These are phyloP conservation scores for Prolemur simus DNA, from an alignment of 2,113 vertebrate species.

Conservation along the genomic window DNA sequence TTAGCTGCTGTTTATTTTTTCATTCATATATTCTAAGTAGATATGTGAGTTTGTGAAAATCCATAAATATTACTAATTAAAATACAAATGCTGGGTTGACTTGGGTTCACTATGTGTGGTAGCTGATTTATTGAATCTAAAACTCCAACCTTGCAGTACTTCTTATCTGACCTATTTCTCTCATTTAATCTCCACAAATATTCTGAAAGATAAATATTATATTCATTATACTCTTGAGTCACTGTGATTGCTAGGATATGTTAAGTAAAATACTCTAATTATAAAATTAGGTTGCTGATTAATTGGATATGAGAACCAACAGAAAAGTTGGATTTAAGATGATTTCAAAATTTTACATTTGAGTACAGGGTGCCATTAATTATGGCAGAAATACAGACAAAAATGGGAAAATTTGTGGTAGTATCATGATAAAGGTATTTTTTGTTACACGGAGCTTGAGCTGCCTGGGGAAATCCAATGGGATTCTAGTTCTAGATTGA, in stretches of 20 bases:
- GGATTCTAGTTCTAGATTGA: background rate
- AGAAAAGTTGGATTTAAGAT: background rate
- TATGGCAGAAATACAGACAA: background rate
- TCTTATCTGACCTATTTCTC: constrained; percentile 5
- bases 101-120: background rate
- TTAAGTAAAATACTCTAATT: background rate
- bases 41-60: background rate
- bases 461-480: background rate
- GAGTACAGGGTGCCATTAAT: background rate
- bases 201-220: constrained; percentile 28
- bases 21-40: background rate
- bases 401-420: background rate
- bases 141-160: background rate
- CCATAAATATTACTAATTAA: background rate
- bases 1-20: background rate
- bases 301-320: background rate
- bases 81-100: background rate
- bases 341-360: background rate
- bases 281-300: background rate
- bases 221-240: background rate
- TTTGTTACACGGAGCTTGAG: background rate
- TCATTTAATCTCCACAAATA: background rate
- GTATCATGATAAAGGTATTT: background rate
- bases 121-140: background rate
- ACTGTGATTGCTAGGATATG: background rate